Conservation (phyloP, 2,888 invertebrate genomes). For the Papilio elwesi region DNA sequence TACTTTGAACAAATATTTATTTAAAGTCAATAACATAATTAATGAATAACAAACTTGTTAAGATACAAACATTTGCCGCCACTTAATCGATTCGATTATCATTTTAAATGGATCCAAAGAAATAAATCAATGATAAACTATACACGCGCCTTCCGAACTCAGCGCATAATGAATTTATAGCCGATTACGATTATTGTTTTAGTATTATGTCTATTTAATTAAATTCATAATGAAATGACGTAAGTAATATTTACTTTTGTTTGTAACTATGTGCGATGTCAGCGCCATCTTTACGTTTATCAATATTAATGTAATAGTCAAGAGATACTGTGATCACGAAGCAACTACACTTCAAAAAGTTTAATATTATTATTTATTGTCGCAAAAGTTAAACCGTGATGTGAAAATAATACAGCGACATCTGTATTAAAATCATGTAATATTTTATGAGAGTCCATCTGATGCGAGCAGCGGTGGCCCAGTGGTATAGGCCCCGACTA, state of each 20-base stretch:
- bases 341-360: too few relatives aligned
- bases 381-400: too few relatives aligned
- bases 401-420: neutral
- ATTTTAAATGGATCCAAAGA: slow-evolving; percentile 27
- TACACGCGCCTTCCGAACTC: slow-evolving; percentile 12
- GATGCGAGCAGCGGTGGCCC: too few relatives aligned
- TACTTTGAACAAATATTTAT: neutral
- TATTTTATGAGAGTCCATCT: too few relatives aligned
- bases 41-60: slow-evolving; percentile 13
- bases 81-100: slow-evolving; percentile 30
- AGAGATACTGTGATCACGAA: neutral
- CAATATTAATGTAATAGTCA: neutral
- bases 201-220: slow-evolving; percentile 11
- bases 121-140: slow-evolving; percentile 31
- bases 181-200: neutral
- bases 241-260: neutral
- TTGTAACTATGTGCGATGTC: neutral
- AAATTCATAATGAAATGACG: neutral
- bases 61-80: slow-evolving; percentile 18
- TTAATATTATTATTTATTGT: too few relatives aligned
- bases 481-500: too few relatives aligned
- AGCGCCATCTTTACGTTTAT: too few relatives aligned
- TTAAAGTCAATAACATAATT: neutral
- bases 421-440: neutral
- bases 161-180: slow-evolving; percentile 11